Evolutionary conservation across 2,797 vertebrate genomes (phyloP).

Genomic region (Forpus xanthops): DNA sequence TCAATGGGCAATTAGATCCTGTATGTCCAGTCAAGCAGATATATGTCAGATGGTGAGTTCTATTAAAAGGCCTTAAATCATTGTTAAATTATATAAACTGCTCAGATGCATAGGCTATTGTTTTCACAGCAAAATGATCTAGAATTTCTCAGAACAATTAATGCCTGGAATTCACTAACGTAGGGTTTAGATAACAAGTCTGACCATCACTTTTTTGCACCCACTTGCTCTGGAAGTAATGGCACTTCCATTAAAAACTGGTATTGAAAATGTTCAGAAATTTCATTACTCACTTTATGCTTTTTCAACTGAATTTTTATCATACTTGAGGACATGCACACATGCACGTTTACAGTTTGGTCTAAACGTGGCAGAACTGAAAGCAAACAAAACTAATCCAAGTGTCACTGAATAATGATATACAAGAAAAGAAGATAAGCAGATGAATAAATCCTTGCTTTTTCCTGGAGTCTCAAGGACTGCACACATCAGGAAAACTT

Average conservation of each 20-base stretch:
- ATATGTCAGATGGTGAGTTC: not conserved
- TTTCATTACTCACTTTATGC: not conserved
- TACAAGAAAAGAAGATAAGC: not conserved
- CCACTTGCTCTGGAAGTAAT: not conserved
- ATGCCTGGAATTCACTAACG: not conserved
- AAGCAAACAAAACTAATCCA: conserved; percentile 46
- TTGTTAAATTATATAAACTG: not conserved
- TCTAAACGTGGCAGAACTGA: not conserved
- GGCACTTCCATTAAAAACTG: not conserved
- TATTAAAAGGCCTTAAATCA: not conserved
- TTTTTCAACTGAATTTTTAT: not conserved
- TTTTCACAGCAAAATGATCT: not conserved
- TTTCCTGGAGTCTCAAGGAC: not conserved
- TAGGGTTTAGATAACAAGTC: not conserved
- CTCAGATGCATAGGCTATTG: not conserved
- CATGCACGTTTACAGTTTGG: not conserved
- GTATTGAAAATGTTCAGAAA: not conserved
- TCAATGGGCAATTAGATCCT: not conserved
- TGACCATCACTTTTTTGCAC: not conserved
- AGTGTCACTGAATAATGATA: not conserved
- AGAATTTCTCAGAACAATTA: not conserved
- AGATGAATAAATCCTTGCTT: conserved; percentile 18
- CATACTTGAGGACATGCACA: not conserved
- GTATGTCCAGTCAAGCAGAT: not conserved
- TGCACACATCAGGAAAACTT: not conserved